Evolutionary conservation across 2,888 invertebrate species (phyloP), one percentile per base, ranked within the genome.

Genomic region (Drosophila flavopinicola): DNA sequence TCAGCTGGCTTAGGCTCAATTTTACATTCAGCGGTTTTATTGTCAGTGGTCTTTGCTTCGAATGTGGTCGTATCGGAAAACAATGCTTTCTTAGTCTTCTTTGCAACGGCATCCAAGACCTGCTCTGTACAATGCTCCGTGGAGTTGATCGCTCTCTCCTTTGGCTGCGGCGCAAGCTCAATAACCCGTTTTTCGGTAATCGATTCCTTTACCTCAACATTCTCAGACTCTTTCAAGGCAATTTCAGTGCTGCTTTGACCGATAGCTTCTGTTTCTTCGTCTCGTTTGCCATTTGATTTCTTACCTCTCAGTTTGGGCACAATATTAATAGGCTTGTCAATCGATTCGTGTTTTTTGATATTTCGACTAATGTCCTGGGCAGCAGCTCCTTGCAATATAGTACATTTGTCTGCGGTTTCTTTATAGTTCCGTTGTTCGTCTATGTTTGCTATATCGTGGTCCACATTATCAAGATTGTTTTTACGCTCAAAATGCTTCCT

Each of bases 31-130:
- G n/a, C 24, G 1, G 27, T 6, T 33, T 39, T 27, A 11, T 6
- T 33, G 1, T 74, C 61, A n/a, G 9, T 45, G 2, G 2, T 23
- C 23, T 70, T 60, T 1, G 29, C 42, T 11, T 73, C 78, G 11
- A 72, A 77, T 3, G 63, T 44, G 7, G 72, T 37, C 3, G 66
- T 66, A n/a, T 88, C 89, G 2, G 89, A 84, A 29, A 88, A 86
- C n/a, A 90, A 63, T 1, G 89, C 88, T 45, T 92, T 90, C 59
- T 91, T 91, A 0, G 90, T 91, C 69, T 91, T 91, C 70, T 91
- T 90, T 1, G 91, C 89, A 25, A 88, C 89, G 1, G 90, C 89
- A 69, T 90, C 87, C 13, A 91, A 78, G 9, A 88, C 84, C 63
- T 91, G 89, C 38, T 91, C 90, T 63, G 76, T 57, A 5, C 44